Base-by-base conservation (phyloP, 2,113 vertebrate genomes). In the Poecile atricapillus region DNA sequence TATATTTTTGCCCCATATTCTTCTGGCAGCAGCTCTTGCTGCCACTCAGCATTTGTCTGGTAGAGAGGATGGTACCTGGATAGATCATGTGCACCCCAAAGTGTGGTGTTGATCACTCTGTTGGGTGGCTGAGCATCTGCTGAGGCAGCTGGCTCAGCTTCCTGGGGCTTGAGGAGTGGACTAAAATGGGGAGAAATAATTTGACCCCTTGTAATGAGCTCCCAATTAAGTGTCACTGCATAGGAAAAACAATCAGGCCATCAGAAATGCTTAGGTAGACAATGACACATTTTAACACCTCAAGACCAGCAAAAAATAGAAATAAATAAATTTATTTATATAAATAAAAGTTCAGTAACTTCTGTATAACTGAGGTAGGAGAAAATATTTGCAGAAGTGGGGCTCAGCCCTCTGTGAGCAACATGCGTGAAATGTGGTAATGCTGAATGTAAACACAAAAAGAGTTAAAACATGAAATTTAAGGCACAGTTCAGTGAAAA, bases 401-500 rank as follows among this genome's bases (percentile, higher is more conserved):
- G 27, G 64, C 60, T 78, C 17, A 7, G 84, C 68, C 82, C 49
- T 67, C 59, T 49, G 41, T 25, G 75, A 59, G 50, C 79, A 90
- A 18, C 0, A 0, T 50, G 75, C 7, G 7, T 85, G 76, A 93
- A 88, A 87, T 64, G 47, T 14, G 43, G 88, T 71, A 78, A 71
- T 13, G 67, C 21, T 53, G 44, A 89, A 78, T 2, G 19, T 68
- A 90, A 93, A 78, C 90, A 90, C 21, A 63, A 55, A 69, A 85
- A 70, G 68, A 93, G 79, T 77, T 88, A 94, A 94, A 77, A 58
- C 14, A 10, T 79, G 86, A 86, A 78, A 94, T 87, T 64, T 79
- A 74, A 93, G 83, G 92, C 86, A 65, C n/a, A 71, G 83, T 86
- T 93, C 68, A 89, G 68, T 50, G 62, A 49, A 70, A 71, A 89